Evolutionary conservation across 2,888 invertebrate species (phyloP).

Genomic region (Saturnia japonica): DNA sequence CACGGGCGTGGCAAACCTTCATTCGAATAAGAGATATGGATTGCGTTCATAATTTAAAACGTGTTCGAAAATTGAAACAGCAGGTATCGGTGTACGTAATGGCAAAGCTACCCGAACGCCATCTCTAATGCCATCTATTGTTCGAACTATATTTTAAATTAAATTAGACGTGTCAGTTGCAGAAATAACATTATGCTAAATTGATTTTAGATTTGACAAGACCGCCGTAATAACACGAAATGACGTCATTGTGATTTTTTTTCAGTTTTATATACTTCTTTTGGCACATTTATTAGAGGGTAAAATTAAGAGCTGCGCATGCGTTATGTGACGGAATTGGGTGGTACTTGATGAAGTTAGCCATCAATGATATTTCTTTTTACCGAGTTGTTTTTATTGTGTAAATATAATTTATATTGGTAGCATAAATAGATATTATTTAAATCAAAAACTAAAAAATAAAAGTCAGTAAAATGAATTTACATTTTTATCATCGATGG

Average conservation of each 20-base stretch:
- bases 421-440: too few relatives aligned
- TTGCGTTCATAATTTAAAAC: constrained; percentile 68
- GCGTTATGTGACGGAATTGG: too few relatives aligned
- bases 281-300: too few relatives aligned
- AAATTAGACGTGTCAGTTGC: constrained; percentile 47
- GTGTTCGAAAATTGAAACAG: constrained; percentile 78
- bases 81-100: constrained; percentile 61
- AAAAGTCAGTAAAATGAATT: too few relatives aligned
- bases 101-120: constrained; percentile 34
- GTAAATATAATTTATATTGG: too few relatives aligned
- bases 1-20: constrained; percentile 59
- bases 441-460: too few relatives aligned
- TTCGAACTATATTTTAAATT: constrained; percentile 54
- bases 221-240: neutral
- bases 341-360: too few relatives aligned
- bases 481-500: too few relatives aligned
- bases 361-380: too few relatives aligned
- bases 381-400: too few relatives aligned
- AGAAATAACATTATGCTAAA: constrained; percentile 24
- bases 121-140: constrained; percentile 56
- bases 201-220: constrained; percentile 8
- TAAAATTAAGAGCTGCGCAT: too few relatives aligned
- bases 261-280: neutral
- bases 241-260: neutral
- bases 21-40: constrained; percentile 63